Evolutionary conservation across 2,888 invertebrate species (phyloP), one percentile per base, ranked within the genome.

Genomic region (Pseudococcus jackbeardsleyi): DNA sequence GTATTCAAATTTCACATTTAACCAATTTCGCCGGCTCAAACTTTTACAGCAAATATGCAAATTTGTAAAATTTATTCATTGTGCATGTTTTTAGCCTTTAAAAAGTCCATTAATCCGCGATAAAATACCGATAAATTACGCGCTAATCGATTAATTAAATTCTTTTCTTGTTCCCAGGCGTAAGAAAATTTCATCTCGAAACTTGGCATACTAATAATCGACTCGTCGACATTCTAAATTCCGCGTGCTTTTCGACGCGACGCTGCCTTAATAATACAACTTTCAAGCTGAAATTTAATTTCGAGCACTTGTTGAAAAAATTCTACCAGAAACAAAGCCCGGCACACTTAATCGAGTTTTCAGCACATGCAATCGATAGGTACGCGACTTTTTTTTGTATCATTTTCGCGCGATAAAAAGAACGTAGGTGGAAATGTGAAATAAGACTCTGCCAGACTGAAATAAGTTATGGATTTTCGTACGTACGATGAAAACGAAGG

Each of bases 401-500:
- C 59, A 59, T 59, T 59, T 59, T 54, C 5, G 26, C 26, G 33
- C 12, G 33, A 72, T 15, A n/a, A 72, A n/a, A 72, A 33, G 33
- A 26, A 33, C 26, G 68, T 72, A 72, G 68, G 68, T 72, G 68
- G 68, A 72, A 72, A 72, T 0, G 33, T 72, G 68, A 72, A 72
- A 72, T 72, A 72, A 33, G 68, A 72, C 68, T 72, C 68, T 33
- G 15, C 26, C 33, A 33, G 68, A 72, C 33, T 72, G 68, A 72
- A 72, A 72, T 72, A 72, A 72, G 68, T 72, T 72, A 72, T 72
- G 68, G 68, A 72, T 72, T 72, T 72, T 72, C 68, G 68, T 64
- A 22, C 15, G 54, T 22, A 22, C 19, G 22, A 0, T 11, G 54
- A 5, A 15, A 54, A 15, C 54, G 54, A 15, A 15, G 54, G 54